phyloP scores from a whole-genome alignment of 2,113 vertebrate species.

The Alligator mississippiensis region DNA sequence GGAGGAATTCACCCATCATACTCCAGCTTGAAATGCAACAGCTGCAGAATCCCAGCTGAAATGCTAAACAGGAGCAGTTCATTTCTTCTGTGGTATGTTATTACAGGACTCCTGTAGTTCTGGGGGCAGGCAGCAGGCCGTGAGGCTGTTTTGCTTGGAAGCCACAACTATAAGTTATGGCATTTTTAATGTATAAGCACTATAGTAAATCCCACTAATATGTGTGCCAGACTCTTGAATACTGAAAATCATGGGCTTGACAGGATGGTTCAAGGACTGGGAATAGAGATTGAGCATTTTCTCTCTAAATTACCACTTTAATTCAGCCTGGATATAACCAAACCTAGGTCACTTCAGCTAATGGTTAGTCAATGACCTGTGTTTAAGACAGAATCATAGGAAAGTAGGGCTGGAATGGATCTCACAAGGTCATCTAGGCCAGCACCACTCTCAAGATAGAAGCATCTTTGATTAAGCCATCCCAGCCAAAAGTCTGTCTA shows the following conservation, averaged over 20 bases:
- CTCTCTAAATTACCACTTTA: not conserved
- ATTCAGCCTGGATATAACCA: not conserved
- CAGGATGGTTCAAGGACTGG: rapidly evolving
- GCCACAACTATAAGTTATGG: not conserved
- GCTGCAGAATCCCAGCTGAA: not conserved
- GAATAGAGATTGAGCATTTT: not conserved
- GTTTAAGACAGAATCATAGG: not conserved
- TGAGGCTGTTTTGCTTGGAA: not conserved
- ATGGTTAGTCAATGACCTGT: not conserved
- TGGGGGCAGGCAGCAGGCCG: not conserved
- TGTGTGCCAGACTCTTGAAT: not conserved
- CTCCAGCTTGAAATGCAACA: rapidly evolving
- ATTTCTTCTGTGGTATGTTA: not conserved
- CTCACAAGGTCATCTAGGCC: no score
- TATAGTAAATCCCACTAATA: not conserved
- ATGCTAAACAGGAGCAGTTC: not conserved
- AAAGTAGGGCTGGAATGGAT: no score
- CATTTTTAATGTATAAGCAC: not conserved
- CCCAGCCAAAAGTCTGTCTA: no score
- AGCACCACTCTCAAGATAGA: no score
- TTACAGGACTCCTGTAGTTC: not conserved
- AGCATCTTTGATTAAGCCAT: no score
- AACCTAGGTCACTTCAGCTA: not conserved
- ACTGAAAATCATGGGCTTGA: not conserved
- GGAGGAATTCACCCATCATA: not conserved